Percentiles rank a stretch among this genome's conserved stretches.
Conservation (phyloP, 53 echinoderm and acorn worm species). For the Echinometra lucunter region DNA sequence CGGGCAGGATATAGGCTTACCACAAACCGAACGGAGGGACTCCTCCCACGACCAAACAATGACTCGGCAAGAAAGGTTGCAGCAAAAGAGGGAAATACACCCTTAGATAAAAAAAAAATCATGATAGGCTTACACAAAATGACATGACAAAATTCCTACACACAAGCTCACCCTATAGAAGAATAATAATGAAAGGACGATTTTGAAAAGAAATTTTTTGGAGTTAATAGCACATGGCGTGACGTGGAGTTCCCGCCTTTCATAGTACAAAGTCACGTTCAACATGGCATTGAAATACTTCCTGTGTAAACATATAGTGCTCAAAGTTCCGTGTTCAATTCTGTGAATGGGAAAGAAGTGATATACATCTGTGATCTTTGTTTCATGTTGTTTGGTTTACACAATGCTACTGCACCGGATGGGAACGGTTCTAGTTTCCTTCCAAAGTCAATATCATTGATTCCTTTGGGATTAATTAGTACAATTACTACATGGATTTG, state of each 20-base stretch:
- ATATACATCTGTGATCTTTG: neutral
- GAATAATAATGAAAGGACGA: neutral
- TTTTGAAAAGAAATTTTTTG: constrained; percentile 30
- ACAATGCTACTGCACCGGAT: neutral
- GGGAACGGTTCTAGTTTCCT: constrained; percentile 9
- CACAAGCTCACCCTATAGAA: neutral
- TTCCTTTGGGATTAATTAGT: neutral
- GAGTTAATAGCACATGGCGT: constrained; percentile 53
- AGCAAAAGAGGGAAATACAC: constrained; percentile 45
- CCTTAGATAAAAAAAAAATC: neutral
- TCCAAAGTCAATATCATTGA: neutral
- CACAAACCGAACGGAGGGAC: constrained; percentile 26
- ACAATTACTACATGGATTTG: too few species aligned
- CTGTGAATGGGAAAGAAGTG: constrained; percentile 32
- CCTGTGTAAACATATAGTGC: constrained; percentile 32
- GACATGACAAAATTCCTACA: constrained; percentile 34
- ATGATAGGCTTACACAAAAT: neutral
- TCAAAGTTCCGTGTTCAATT: constrained; percentile 46
- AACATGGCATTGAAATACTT: constrained; percentile 49
- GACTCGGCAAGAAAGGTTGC: constrained; percentile 27
- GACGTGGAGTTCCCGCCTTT: constrained; percentile 49
- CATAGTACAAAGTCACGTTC: constrained; percentile 41
- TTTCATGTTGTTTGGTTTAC: constrained; percentile 42
- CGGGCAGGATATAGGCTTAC: constrained; percentile 51
- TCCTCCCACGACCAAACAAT: constrained; percentile 66